These are phyloP conservation scores for Phengaris alcon DNA, from an alignment of 2,888 invertebrate genomes.

Conservation along the genomic window DNA sequence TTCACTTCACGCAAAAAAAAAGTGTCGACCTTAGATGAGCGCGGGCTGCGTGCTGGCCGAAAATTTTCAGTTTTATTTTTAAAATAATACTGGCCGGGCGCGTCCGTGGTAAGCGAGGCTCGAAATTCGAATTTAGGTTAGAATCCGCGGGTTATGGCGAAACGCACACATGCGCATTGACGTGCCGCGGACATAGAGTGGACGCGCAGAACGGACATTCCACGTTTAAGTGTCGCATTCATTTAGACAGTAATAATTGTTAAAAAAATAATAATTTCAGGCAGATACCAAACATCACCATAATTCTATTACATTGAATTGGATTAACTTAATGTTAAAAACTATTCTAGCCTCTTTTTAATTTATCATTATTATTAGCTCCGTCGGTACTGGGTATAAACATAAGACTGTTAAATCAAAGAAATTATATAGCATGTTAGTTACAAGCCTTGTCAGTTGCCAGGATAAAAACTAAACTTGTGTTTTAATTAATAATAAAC, in stretches of 20 bases:
- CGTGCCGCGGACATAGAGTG: constrained; percentile 55
- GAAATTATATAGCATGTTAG: too few species aligned
- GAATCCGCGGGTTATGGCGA: constrained; percentile 70
- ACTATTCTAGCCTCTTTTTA: too few species aligned
- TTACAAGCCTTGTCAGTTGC: too few species aligned
- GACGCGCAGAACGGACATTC: constrained; percentile 32
- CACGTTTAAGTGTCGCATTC: too few species aligned
- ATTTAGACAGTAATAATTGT: too few species aligned
- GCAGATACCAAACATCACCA: too few species aligned
- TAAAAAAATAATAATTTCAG: too few species aligned
- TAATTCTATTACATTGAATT: too few species aligned
- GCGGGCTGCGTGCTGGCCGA: constrained; percentile 41
- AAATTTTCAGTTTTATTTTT: constrained; percentile 61
- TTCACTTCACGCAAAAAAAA: constrained; percentile 29
- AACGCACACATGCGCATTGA: constrained; percentile 66
- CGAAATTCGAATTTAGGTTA: constrained; percentile 76
- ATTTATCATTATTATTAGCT: too few species aligned
- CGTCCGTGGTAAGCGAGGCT: constrained; percentile 63
- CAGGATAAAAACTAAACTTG: background rate
- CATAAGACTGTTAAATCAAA: too few species aligned
- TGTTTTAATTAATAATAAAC: background rate
- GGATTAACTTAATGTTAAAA: too few species aligned
- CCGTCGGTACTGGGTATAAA: too few species aligned
- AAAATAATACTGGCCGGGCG: constrained; percentile 64
- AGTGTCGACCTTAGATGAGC: constrained; percentile 32